Percentiles rank a stretch among this genome's conserved stretches.
Evolutionary conservation across 2,888 invertebrate species (phyloP).

Genomic region (Drosophila nr. perissopoda): DNA sequence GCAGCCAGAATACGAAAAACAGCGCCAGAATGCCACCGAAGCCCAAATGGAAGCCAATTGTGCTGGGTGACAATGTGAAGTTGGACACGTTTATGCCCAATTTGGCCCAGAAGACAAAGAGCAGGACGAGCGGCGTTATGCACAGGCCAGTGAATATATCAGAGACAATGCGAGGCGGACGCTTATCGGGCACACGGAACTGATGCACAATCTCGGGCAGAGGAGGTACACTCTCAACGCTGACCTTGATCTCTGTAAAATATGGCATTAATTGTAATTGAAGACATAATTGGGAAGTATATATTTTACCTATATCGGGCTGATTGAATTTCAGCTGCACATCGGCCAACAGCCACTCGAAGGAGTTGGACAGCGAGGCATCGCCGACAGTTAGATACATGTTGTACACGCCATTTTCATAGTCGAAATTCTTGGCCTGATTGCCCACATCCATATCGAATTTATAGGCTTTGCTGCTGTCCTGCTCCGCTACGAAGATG

Average conservation of each 20-base stretch:
- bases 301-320: conserved; percentile 81
- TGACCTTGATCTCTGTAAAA: conserved; percentile 66
- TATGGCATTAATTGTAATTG: not conserved
- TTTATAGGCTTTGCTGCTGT: conserved; percentile 91
- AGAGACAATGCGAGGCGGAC: conserved; percentile 94
- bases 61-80: conserved; percentile 91
- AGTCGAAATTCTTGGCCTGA: conserved; percentile 91
- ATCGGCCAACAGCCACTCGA: conserved; percentile 94
- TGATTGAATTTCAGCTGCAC: conserved; percentile 90
- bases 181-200: conserved; percentile 96
- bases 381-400: conserved; percentile 96
- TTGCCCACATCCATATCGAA: conserved; percentile 95
- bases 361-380: conserved; percentile 94
- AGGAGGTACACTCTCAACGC: conserved; percentile 85
- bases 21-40: conserved; percentile 95
- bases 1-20: conserved; percentile 96
- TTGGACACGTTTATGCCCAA: conserved; percentile 94
- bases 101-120: conserved; percentile 93
- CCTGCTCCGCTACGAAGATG: conserved; percentile 96
- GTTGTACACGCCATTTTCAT: conserved; percentile 91
- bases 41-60: conserved; percentile 95
- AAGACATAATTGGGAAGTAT: not conserved
- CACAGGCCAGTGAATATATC: conserved; percentile 95
- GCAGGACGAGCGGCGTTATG: conserved; percentile 92
- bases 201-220: conserved; percentile 90